Evolutionary conservation across 1,140 invertebrate genomes (phyloP).

Genomic region (Papilio machaon): DNA sequence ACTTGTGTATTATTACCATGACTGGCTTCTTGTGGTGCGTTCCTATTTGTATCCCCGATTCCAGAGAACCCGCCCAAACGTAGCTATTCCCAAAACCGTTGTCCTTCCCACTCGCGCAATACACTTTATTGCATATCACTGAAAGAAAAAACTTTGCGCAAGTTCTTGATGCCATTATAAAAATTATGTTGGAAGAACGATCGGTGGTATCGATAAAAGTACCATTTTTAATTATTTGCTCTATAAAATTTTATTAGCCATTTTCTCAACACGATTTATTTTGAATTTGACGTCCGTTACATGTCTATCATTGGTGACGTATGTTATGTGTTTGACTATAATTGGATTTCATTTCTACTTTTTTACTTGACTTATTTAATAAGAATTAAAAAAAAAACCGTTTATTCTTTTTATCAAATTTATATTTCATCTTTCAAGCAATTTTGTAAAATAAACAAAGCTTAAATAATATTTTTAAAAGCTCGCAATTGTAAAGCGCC

Average conservation of each 20-base stretch:
- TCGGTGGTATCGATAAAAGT: slow-evolving; percentile 27
- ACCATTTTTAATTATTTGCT: slow-evolving; percentile 36
- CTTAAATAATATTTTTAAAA: neutral
- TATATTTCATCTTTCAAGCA: no score
- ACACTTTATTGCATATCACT: slow-evolving; percentile 55
- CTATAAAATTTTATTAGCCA: slow-evolving; percentile 34
- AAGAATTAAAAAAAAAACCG: neutral
- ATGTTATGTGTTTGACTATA: neutral
- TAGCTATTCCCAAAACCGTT: slow-evolving; percentile 76
- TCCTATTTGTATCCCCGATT: slow-evolving; percentile 79
- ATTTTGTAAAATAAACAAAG: no score
- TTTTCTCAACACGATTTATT: slow-evolving; percentile 37
- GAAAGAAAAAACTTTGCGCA: slow-evolving; percentile 60
- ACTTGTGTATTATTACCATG: slow-evolving; percentile 85
- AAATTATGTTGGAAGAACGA: slow-evolving; percentile 36
- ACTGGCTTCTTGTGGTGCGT: slow-evolving; percentile 80
- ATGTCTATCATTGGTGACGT: neutral
- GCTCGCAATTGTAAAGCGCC: slow-evolving; percentile 21
- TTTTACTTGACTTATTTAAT: neutral
- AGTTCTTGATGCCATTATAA: slow-evolving; percentile 47
- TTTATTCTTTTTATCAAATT: no score
- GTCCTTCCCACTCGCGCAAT: slow-evolving; percentile 64
- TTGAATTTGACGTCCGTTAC: slow-evolving; percentile 45
- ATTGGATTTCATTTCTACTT: neutral
- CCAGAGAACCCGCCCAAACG: slow-evolving; percentile 76